These are phyloP conservation scores for Gobio occitaniae DNA, from an alignment of 2,797 vertebrate species.

Conservation along the genomic window DNA sequence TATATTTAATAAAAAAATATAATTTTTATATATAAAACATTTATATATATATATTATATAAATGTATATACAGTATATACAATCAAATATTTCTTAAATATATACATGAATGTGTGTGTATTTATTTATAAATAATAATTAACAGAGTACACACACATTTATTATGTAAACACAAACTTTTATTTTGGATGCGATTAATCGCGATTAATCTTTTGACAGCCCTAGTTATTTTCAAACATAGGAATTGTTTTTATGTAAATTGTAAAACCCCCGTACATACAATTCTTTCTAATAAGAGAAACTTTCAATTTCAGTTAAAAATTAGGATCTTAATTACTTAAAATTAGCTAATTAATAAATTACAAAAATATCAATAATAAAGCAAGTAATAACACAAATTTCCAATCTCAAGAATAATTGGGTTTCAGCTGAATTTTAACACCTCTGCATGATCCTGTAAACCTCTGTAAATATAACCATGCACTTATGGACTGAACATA, in stretches of 20 bases:
- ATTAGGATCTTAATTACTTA: background rate
- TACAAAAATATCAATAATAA: background rate
- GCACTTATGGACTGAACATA: background rate
- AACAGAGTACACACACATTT: too few relatives aligned
- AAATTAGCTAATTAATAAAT: background rate
- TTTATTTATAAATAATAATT: too few relatives aligned
- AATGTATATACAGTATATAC: too few relatives aligned
- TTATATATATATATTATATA: too few relatives aligned
- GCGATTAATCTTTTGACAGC: too few relatives aligned
- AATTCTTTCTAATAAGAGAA: background rate
- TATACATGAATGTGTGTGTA: too few relatives aligned
- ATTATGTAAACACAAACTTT: too few relatives aligned
- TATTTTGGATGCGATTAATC: too few relatives aligned
- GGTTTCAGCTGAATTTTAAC: background rate
- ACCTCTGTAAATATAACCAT: conserved; percentile 9
- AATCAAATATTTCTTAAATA: too few relatives aligned
- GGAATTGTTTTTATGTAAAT: background rate
- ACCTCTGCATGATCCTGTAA: background rate
- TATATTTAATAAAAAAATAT: too few relatives aligned
- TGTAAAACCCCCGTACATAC: background rate
- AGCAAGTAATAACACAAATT: background rate
- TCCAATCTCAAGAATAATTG: background rate
- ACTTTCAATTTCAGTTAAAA: too few relatives aligned
- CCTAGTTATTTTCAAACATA: background rate
- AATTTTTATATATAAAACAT: too few relatives aligned